Conservation (phyloP, 2,888 invertebrate species). For the Chesias legatella region DNA sequence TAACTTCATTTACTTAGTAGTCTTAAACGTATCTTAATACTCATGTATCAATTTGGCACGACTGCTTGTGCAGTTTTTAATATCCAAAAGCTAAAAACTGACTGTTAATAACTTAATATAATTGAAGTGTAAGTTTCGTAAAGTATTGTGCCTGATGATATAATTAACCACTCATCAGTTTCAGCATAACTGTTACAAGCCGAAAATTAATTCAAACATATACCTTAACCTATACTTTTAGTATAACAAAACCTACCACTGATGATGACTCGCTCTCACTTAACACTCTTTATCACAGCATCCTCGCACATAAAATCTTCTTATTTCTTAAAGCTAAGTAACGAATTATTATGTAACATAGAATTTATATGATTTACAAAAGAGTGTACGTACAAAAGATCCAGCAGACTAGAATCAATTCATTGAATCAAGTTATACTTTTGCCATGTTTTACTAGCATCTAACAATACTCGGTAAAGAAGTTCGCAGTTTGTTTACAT, state of each 20-base stretch:
- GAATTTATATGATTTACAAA: too few species aligned
- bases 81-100: too few species aligned
- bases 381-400: too few species aligned
- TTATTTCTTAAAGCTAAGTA: slow-evolving; percentile 59
- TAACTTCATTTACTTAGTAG: slow-evolving; percentile 30
- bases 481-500: too few species aligned
- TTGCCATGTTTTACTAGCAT: too few species aligned
- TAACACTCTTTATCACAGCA: slow-evolving; percentile 72
- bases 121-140: too few species aligned
- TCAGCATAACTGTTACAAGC: slow-evolving; percentile 4
- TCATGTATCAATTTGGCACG: slow-evolving; percentile 34
- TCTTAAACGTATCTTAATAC: slow-evolving; percentile 24
- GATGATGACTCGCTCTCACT: slow-evolving; percentile 37
- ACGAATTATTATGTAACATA: slow-evolving; percentile 36
- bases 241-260: slow-evolving; percentile 34
- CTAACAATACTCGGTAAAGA: too few species aligned
- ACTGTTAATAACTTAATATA: too few species aligned
- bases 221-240: slow-evolving; percentile 13
- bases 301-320: slow-evolving; percentile 47
- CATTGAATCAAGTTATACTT: too few species aligned
- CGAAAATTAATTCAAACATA: slow-evolving; percentile 19
- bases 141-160: too few species aligned
- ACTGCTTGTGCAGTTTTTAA: slow-evolving; percentile 17
- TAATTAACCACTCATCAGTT: too few species aligned
- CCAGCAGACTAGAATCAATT: too few species aligned